Percentiles rank a stretch among this genome's conserved stretches.
Evolutionary conservation across 53 echinoderm and acorn worm species (phyloP).

Genomic region (Crossaster papposus): DNA sequence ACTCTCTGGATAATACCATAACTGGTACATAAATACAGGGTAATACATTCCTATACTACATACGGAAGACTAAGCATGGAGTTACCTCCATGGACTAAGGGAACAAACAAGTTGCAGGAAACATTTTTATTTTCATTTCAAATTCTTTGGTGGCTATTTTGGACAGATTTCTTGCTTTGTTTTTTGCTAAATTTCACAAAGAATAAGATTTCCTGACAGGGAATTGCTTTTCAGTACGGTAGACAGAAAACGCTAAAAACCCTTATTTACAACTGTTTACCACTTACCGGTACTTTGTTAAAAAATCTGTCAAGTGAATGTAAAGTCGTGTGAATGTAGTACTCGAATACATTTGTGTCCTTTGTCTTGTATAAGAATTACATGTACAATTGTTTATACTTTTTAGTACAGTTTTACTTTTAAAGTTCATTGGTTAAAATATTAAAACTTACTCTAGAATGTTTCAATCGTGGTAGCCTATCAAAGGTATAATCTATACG

Average conservation of each 20-base stretch:
- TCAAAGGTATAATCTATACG: neutral
- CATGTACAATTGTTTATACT: neutral
- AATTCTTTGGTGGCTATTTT: too few relatives aligned
- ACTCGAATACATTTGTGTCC: neutral
- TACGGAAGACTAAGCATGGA: too few relatives aligned
- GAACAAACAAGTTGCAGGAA: too few relatives aligned
- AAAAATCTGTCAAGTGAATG: neutral
- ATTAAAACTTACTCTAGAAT: too few relatives aligned
- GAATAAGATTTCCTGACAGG: neutral
- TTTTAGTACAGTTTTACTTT: neutral
- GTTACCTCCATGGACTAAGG: too few relatives aligned
- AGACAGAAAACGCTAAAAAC: neutral
- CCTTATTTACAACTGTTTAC: neutral
- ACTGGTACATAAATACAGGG: too few relatives aligned
- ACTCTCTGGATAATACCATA: too few relatives aligned
- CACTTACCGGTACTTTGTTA: too few relatives aligned
- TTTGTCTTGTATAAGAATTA: neutral
- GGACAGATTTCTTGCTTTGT: too few relatives aligned
- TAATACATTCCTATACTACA: too few relatives aligned
- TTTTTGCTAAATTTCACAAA: too few relatives aligned
- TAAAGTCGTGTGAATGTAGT: neutral
- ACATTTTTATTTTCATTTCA: too few relatives aligned
- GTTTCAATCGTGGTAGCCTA: neutral
- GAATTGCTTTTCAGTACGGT: neutral
- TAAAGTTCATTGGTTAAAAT: neutral